Conservation (phyloP, 2,113 vertebrate species). For the Eudyptes chrysolophus region DNA sequence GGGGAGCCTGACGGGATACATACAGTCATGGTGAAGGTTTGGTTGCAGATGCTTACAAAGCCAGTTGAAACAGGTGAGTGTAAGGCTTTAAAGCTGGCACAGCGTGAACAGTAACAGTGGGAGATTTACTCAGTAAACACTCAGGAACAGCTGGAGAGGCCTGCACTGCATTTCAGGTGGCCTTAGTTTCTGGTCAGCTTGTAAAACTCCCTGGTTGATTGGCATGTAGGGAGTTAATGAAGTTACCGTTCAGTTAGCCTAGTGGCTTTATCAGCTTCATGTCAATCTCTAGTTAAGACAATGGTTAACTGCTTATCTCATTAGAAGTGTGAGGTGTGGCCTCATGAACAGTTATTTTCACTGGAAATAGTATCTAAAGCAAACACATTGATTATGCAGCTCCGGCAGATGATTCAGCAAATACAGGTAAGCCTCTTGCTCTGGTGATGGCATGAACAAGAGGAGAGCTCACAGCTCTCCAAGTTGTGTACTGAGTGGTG, state of each 20-base stretch:
- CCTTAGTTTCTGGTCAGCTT: background rate
- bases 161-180: background rate
- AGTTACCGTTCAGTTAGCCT: background rate
- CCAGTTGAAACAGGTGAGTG: background rate
- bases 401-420: conserved; percentile 40
- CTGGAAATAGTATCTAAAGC: background rate
- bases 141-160: background rate
- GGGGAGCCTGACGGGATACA: background rate
- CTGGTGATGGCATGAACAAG: background rate
- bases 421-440: background rate
- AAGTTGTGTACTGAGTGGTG: background rate
- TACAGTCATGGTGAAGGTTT: background rate
- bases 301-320: conserved; percentile 67
- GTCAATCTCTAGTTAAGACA: conserved; percentile 11
- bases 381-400: conserved; percentile 11
- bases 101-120: background rate
- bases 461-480: background rate
- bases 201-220: background rate
- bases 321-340: conserved; percentile 58
- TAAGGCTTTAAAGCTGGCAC: background rate
- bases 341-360: conserved; percentile 16
- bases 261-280: background rate
- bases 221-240: conserved; percentile 30
- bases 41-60: background rate
- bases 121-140: background rate